These are phyloP conservation scores for Catonia carolina DNA, from an alignment of 2,888 invertebrate genomes.

Conservation along the genomic window DNA sequence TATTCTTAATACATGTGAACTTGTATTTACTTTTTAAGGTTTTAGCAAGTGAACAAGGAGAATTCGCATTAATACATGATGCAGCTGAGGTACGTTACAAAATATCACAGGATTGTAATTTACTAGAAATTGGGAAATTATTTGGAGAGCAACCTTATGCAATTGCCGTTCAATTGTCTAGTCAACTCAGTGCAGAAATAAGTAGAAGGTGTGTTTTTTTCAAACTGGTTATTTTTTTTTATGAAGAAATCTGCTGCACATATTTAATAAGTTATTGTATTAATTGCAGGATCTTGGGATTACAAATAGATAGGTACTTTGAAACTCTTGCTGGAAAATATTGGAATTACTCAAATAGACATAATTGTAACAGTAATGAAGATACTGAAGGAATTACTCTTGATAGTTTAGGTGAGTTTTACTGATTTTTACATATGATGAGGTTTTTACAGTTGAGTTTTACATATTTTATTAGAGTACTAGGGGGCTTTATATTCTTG, in stretches of 20 bases:
- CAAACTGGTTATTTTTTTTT: no score
- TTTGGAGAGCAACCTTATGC: constrained; percentile 88
- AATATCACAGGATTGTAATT: constrained; percentile 72
- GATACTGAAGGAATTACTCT: no score
- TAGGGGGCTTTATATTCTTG: no score
- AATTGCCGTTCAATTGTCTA: constrained; percentile 82
- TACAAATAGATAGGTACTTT: constrained; percentile 80
- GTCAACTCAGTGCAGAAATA: constrained; percentile 62
- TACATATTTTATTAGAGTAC: no score
- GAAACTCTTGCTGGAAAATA: no score
- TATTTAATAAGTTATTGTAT: no score
- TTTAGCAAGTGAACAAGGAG: constrained; percentile 66
- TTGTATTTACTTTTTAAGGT: constrained; percentile 44
- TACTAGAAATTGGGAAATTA: constrained; percentile 81
- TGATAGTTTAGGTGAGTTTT: no score
- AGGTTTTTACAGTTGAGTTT: no score
- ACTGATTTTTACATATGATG: no score
- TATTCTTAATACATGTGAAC: background rate
- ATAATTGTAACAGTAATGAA: no score
- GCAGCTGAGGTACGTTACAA: constrained; percentile 78
- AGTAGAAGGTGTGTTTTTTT: constrained; percentile 55
- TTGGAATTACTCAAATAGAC: no score
- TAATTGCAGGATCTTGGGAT: constrained; percentile 68
- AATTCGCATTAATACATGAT: constrained; percentile 86
- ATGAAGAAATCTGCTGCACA: no score